Base-by-base conservation (phyloP, 2,888 invertebrate genomes). In the Perithous albicinctus region DNA sequence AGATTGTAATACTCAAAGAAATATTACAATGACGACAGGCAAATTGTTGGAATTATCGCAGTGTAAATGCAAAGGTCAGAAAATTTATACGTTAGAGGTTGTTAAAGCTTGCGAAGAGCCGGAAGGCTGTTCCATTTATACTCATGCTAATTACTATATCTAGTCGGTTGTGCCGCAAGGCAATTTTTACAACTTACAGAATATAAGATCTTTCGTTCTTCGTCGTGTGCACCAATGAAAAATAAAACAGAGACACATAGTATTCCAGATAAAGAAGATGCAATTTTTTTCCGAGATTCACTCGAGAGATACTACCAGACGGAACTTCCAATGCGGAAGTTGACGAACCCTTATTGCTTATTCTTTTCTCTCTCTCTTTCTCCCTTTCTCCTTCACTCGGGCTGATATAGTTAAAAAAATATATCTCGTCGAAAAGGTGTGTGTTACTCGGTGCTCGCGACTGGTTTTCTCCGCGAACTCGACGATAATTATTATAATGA, bases 401-500 rank as follows among this genome's bases (percentile, higher is more conserved):
- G 12, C 48, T 41, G 43, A 38, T 43, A 38, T 43, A 38, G 59
- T n/a, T 35, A 43, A 20, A 35, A 61, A 72, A 78, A 78, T 12
- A 78, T 72, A 61, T 72, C n/a, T n/a, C 64, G 35, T 26, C 23
- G 56, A 38, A 66, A 66, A 66, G 48, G 46, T 46, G 35, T 66
- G 66, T 59, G 66, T 23, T 46, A 20, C 35, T 59, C 59, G 35
- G 1, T 7, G 35, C 59, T 7, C 59, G 23, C 26, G 46, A 59
- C 56, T 59, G 61, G 73, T 48, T 78, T 72, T 51, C 67, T 46
- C 35, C 61, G 46, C 38, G 38, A 10, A 61, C 43, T 54, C 67
- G 32, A 35, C 64, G 46, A 80, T 80, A 74, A 80, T 80, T 80
- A 75, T 80, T 75, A 69, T 80, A 80, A 80, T 80, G 54, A 80